These are phyloP conservation scores for Halisarca cf. caerulea DNA, from an alignment of 37 sponge, comb jelly and placozoan genomes.

Conservation along the genomic window DNA sequence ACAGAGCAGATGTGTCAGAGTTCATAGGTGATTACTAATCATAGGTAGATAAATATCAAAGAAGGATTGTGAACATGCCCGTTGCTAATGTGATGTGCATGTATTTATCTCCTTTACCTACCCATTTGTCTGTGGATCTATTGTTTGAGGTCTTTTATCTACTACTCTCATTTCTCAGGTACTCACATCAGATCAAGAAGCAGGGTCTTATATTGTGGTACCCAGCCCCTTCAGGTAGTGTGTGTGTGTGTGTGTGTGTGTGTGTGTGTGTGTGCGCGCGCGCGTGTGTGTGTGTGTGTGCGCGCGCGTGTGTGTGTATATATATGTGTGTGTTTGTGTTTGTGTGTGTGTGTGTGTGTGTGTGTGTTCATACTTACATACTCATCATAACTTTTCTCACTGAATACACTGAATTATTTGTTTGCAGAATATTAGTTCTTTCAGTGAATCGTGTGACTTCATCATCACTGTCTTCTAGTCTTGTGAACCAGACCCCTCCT, in stretches of 20 bases:
- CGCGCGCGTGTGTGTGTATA: too few species aligned
- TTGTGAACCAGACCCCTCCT: too few species aligned
- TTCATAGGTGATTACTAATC: too few species aligned
- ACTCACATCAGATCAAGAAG: not conserved
- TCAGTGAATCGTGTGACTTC: too few species aligned
- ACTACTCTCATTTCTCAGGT: not conserved
- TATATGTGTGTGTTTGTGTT: not conserved
- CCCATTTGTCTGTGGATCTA: not conserved
- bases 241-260: conserved; percentile 5
- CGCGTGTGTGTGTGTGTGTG: too few species aligned
- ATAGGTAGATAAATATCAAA: too few species aligned
- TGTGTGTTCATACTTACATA: not conserved
- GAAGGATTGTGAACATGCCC: too few species aligned
- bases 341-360: not conserved
- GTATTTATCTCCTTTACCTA: not conserved
- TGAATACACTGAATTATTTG: too few species aligned
- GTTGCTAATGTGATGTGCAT: too few species aligned
- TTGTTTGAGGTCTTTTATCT: not conserved
- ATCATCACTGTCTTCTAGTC: too few species aligned
- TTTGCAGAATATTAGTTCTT: too few species aligned
- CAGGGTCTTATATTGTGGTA: not conserved
- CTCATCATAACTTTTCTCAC: not conserved
- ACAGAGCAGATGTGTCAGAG: too few species aligned
- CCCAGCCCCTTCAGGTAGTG: not conserved
- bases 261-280: not conserved